Conservation (phyloP, 1,140 invertebrate species). For the Calephelis virginiensis region DNA sequence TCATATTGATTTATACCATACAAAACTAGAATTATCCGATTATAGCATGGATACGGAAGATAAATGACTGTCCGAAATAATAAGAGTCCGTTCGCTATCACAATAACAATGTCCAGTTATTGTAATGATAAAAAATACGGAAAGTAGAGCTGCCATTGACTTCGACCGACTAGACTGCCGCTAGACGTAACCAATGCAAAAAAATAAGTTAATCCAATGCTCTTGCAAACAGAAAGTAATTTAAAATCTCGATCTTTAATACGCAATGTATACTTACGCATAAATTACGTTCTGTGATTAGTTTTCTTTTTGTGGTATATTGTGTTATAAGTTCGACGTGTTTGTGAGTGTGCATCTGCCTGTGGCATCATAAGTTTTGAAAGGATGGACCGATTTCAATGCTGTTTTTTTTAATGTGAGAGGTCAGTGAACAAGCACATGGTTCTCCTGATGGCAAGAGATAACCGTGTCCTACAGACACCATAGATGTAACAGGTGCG, state of each 20-base stretch:
- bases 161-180: constrained; percentile 56
- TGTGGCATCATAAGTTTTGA: no score
- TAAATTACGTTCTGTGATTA: no score
- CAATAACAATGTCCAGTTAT: constrained; percentile 56
- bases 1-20: constrained; percentile 16
- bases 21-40: constrained; percentile 23
- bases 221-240: not conserved
- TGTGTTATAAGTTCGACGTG: no score
- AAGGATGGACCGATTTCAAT: no score
- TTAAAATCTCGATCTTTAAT: constrained; percentile 6
- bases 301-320: no score
- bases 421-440: no score
- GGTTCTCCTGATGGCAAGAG: no score
- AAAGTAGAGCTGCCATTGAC: constrained; percentile 65
- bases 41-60: constrained; percentile 27
- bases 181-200: constrained; percentile 42
- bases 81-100: constrained; percentile 51
- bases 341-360: no score
- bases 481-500: no score
- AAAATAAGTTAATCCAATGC: not conserved
- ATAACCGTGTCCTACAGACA: no score
- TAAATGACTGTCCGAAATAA: constrained; percentile 53
- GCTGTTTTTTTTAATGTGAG: no score
- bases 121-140: constrained; percentile 55
- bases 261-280: not conserved